phyloP scores from a whole-genome alignment of 1,140 invertebrate genomes.

The Drosophila varians region DNA sequence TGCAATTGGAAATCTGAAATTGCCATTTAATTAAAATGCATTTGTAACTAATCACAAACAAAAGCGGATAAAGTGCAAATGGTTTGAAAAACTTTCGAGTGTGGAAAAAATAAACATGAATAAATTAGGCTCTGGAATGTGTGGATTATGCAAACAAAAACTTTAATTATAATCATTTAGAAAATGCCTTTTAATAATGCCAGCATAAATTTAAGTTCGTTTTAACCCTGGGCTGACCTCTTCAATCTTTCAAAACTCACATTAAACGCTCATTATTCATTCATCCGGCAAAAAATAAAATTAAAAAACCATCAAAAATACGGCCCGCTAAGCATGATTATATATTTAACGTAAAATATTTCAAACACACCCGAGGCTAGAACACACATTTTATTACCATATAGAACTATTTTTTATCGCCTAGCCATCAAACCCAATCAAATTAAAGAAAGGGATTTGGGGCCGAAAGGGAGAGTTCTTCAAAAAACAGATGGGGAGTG shows the following conservation, averaged over 20 bases:
- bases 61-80: slow-evolving; percentile 1
- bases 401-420: slow-evolving; percentile 76
- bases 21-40: slow-evolving; percentile 52
- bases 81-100: slow-evolving; percentile 2
- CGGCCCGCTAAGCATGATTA: slow-evolving; percentile 17
- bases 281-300: slow-evolving; percentile 57
- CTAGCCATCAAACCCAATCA: slow-evolving; percentile 38
- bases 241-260: slow-evolving; percentile 48
- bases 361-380: slow-evolving; percentile 18
- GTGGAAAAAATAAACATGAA: slow-evolving; percentile 2
- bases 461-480: slow-evolving; percentile 33
- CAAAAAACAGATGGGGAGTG: slow-evolving; percentile 20
- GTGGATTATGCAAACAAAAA: too few relatives aligned
- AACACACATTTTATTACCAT: slow-evolving; percentile 68
- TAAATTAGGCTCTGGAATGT: not conserved
- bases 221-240: slow-evolving; percentile 22
- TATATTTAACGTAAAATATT: slow-evolving; percentile 29
- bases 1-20: not conserved
- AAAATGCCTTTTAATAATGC: not conserved
- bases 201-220: not conserved
- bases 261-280: slow-evolving; percentile 30
- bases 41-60: slow-evolving; percentile 38
- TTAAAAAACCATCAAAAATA: slow-evolving; percentile 69
- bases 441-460: slow-evolving; percentile 28
- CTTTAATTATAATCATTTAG: not conserved